Base-by-base conservation (phyloP, 1,140 invertebrate species). In the Rhysida immarginata region DNA sequence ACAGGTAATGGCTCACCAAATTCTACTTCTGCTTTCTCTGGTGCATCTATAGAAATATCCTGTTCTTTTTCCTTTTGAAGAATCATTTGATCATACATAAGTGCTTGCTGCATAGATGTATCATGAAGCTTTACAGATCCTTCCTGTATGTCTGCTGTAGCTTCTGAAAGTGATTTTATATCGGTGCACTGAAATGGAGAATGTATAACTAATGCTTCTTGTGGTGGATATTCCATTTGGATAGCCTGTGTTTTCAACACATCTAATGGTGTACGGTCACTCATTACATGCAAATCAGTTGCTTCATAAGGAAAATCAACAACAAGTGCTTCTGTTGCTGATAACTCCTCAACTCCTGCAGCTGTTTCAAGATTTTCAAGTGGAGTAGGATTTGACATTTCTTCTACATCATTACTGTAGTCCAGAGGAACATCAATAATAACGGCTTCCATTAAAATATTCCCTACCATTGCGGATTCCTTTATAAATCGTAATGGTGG, bases 371-470 rank as follows among this genome's bases (percentile, higher is more conserved):
- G 55, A 26, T 58, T 54, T 43, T 60, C 54, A 27, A 57, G 25
- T n/a, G 26, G 24, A 20, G 54, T 60, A 46, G 24, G 5, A 13
- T 42, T 21, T 18, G 54, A 26, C 21, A 62, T 24, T 2, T 62
- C 59, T 25, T 46, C 55, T 27, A 53, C 29, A 27, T 57, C 86
- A 62, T 87, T 84, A 8, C 84, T 84, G 8, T 53, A 57, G 27
- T 68, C 60, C 13, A 58, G 55, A 0, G 84, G 81, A n/a, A 93
- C 85, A 62, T 93, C 88, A 51, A 92, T 90, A 2, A 93, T 82
- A 18, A 91, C 83, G 1, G 87, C 87, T 74, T 92, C 87, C 85
- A 91, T 88, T 0, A 88, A 65, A 2, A 91, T 71, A 68, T 88
- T 87, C 18, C 87, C 85, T 1, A 86, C 86, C 24, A 81, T 85